Base-by-base conservation (phyloP, 1,140 invertebrate genomes). In the Ladona fulva region DNA sequence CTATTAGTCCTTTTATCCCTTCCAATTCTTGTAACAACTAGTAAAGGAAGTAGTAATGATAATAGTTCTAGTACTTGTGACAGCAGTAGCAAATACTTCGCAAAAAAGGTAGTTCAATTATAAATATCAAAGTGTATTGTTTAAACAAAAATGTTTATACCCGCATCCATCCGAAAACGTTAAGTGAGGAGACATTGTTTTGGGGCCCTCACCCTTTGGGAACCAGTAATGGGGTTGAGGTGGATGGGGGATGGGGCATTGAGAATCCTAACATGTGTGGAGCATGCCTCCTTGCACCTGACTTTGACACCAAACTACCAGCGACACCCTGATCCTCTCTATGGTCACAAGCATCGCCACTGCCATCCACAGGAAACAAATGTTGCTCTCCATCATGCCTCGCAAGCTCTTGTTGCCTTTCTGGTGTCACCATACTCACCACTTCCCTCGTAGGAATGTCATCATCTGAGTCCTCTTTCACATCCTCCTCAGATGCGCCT, bases 101-200 rank as follows among this genome's bases (percentile, higher is more conserved):
- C 52, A 66, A 66, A 66, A 66, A 66, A 66, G 52, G 52, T 66
- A 66, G 52, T 66, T 66, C 52, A 66, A 66, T 66, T 66, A 66
- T 66, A 66, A 66, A 66, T 66, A 66, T 66, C 52, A 66, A 66
- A 66, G 52, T 66, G 52, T 66, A 66, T 66, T 66, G 52, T 66
- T 66, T 66, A 66, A 66, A 66, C 52, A 22, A 19, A 66, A 66
- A 66, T 19, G 52, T 66, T 66, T 66, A 66, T 66, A 66, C 52
- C 52, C 52, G 52, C 52, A 66, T 66, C 52, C 52, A 66, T 66
- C 52, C 52, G 52, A 66, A 66, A 66, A 16, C 14, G 14, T 66
- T 66, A 66, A 66, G 52, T 66, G 52, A 66, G 52, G n/a, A 22
- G 52, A 66, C 52, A 16, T 66, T 66, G 3, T 16, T 19, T 37